phyloP scores from a whole-genome alignment of 2,113 vertebrate genomes.

The Dolichotis patagonum region DNA sequence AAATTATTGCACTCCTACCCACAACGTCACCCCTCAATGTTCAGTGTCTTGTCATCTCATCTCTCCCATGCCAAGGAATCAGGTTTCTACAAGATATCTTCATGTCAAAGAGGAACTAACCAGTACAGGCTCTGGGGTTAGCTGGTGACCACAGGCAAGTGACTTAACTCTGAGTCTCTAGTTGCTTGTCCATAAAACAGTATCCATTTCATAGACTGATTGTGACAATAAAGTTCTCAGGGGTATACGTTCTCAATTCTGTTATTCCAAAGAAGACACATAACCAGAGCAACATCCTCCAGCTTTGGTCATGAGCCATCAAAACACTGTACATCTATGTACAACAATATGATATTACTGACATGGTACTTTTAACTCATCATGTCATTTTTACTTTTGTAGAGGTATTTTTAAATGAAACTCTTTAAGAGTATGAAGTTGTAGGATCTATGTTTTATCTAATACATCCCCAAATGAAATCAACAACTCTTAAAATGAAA shows the following conservation, averaged over 20 bases:
- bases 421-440: background rate
- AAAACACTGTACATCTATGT: background rate
- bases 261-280: background rate
- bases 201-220: rapidly evolving
- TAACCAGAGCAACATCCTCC: background rate
- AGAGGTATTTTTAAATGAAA: slow-evolving; percentile 5
- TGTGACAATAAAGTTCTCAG: background rate
- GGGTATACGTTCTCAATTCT: background rate
- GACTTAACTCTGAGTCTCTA: background rate
- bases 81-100: background rate
- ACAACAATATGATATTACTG: background rate
- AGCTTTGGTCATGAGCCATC: background rate
- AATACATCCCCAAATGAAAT: background rate
- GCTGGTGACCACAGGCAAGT: background rate
- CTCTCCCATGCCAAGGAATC: background rate
- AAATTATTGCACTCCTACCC: background rate
- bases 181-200: background rate
- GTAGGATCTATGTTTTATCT: background rate
- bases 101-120: background rate
- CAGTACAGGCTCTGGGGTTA: background rate
- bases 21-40: background rate
- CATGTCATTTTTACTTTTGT: background rate
- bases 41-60: background rate
- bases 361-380: background rate
- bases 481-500: background rate